These are phyloP conservation scores for Psix sp. DNA, from an alignment of 1,140 invertebrate genomes.

Conservation along the genomic window DNA sequence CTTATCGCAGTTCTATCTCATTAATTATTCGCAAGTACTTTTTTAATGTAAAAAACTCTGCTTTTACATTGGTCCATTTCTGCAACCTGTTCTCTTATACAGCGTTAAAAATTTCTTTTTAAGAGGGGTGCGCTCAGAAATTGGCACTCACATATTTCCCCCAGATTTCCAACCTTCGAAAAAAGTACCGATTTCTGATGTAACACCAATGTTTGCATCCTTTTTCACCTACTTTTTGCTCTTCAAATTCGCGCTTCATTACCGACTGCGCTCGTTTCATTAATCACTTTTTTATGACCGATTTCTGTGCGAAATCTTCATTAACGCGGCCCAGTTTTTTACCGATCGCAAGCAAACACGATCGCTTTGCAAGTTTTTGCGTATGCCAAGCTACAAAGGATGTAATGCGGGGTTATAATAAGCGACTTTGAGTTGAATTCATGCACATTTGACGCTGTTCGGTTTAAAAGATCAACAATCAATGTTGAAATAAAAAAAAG, in stretches of 20 bases:
- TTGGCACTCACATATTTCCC: too few species aligned
- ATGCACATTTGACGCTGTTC: too few species aligned
- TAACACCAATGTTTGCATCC: conserved; percentile 29
- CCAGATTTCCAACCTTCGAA: too few species aligned
- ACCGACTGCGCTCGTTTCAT: conserved; percentile 20
- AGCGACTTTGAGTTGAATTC: too few species aligned
- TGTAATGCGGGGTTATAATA: too few species aligned
- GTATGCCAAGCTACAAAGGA: not conserved
- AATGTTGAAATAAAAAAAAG: too few species aligned
- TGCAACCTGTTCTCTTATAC: conserved; percentile 18
- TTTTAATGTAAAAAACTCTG: conserved; percentile 11
- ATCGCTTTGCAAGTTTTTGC: conserved; percentile 20
- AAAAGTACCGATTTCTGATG: conserved; percentile 44
- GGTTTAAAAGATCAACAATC: too few species aligned
- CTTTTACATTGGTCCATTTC: conserved; percentile 42
- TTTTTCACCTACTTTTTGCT: conserved; percentile 10
- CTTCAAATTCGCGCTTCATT: conserved; percentile 20
- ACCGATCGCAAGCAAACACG: conserved; percentile 7
- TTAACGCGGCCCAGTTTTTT: conserved; percentile 42
- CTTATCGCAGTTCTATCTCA: conserved; percentile 33
- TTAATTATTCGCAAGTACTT: conserved; percentile 39
- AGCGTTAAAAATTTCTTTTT: too few species aligned
- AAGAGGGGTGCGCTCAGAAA: too few species aligned
- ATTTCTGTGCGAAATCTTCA: conserved; percentile 36
- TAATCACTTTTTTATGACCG: conserved; percentile 22